Base-by-base conservation (phyloP, 2,888 invertebrate species). In the Macrophya annulata region DNA sequence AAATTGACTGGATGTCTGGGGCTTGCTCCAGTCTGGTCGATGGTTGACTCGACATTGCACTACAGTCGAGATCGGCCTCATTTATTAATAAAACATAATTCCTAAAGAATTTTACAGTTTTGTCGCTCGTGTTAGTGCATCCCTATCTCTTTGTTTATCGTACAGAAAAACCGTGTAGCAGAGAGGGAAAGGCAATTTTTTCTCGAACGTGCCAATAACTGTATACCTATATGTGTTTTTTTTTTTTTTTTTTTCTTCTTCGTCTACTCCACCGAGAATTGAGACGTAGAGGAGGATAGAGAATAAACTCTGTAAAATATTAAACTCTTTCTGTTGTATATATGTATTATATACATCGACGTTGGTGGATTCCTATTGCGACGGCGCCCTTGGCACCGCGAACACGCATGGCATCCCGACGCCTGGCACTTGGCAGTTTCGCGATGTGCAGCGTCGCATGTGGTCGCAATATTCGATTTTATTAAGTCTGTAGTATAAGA, bases 351-450 rank as follows among this genome's bases (percentile, higher is more conserved):
- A 17, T 51, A 25, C 43, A n/a, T 62, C 62, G 81, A 77, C 77
- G 77, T 37, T 10, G 43, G 17, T 21, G 40, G 59, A 59, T 4
- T 81, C 31, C 51, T 83, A 88, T 88, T 89, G 90, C 90, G 90
- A 89, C 90, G 90, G 90, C 90, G 89, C 90, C 88, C 84, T 86
- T 84, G 74, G 85, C 86, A 88, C 86, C 21, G 72, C 72, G 72
- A 74, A 82, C 65, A 62, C 79, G 82, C 59, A 71, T 72, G 82
- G 84, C 85, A 79, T 87, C 88, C 86, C 86, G 86, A 88, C 87
- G 87, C 86, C 87, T 88, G 85, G 88, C 88, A 90, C 88, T 89
- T 88, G 85, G 88, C 89, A 90, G 90, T 90, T 87, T 86, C 86
- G 88, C 87, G 88, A 88, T 86, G 87, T 88, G 87, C 88, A 85